Base-by-base conservation (phyloP, 2,797 vertebrate species). In the Trematomus bernacchii region DNA sequence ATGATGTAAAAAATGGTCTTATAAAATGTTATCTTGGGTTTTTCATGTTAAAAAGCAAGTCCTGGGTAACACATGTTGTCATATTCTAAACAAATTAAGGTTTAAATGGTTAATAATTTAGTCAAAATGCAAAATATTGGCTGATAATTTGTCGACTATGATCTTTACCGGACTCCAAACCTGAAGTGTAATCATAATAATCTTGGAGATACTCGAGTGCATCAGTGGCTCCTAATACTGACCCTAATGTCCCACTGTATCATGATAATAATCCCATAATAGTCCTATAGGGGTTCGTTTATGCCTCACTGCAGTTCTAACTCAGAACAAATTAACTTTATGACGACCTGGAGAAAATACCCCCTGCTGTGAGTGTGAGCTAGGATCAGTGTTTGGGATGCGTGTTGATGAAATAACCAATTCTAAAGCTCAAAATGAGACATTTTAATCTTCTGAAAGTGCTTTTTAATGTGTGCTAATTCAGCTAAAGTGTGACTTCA, bases 321-420 rank as follows among this genome's bases (percentile, higher is more conserved):
- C 81, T 76, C 81, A 10, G 48, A 86, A 66, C 68, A 71, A 79
- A 90, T 89, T 61, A 82, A 87, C 90, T 84, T 85, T 59, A 63
- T 3, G 12, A 11, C n/a, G 1, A 33, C 68, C 68, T 2, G 15
- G 73, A 68, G 73, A 68, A 30, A 53, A 67, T 9, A 8, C 33
- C 33, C 33, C 19, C 51, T 42, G 71, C 77, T 7, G n/a, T 27
- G 59, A 0, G 13, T 52, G 53, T 21, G 16, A 27, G 53, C 18
- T 23, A 3, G 21, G 46, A 23, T 42, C 19, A 59, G 14, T 18
- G 42, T 19, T 23, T 47, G 23, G 33, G n/a, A 47, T 15, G 44
- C 23, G 27, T 11, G 27, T 3, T 3, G 16, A 48, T 51, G 15
- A 18, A 2, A 6, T 48, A 48, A 15, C 9, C 0, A 2, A 52